Evolutionary conservation across 2,113 vertebrate genomes (phyloP), one percentile per base, ranked within the genome.

Genomic region (Microtus ochrogaster): DNA sequence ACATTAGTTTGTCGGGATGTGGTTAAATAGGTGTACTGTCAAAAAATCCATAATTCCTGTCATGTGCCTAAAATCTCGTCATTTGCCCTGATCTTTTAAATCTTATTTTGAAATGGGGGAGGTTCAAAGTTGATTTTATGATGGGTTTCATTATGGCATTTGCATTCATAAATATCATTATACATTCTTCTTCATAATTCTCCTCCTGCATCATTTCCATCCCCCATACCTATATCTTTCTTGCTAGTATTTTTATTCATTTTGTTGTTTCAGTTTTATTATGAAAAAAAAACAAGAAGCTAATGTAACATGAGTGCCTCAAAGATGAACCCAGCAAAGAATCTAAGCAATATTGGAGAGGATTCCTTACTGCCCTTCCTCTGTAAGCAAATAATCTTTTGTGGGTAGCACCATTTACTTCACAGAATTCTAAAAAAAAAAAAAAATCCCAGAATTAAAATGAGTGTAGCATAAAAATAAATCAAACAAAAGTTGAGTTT

Each of bases 21-120:
- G 77, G 66, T 95, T 94, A 95, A 96, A 94, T 79, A 89, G 83
- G 58, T 92, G 33, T 65, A 36, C 26, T 92, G 52, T 87, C 89
- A 95, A 13, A 87, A 91, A 87, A 94, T 77, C 44, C 39, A 83
- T 89, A 78, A 91, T 88, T 79, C 83, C n/a, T 73, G 19, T 39
- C 58, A 12, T 47, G 72, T 94, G 41, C 65, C 73, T 58, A 58
- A 84, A 87, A 72, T 77, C 19, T 11, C 13, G 76, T 93, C 81
- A 70, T 44, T 94, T 49, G 63, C 2, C 55, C 49, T 86, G 19
- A 74, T 49, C 70, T 82, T 90, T 91, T 58, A 30, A 49, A 73
- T 55, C 9, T 22, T 52, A 52, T 49, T 70, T 87, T n/a, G 36
- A 6, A 30, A 13, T n/a, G 17, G 6, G 49, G 44, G 7, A 8